phyloP scores from a whole-genome alignment of 2,797 vertebrate genomes.

The Characodon lateralis region DNA sequence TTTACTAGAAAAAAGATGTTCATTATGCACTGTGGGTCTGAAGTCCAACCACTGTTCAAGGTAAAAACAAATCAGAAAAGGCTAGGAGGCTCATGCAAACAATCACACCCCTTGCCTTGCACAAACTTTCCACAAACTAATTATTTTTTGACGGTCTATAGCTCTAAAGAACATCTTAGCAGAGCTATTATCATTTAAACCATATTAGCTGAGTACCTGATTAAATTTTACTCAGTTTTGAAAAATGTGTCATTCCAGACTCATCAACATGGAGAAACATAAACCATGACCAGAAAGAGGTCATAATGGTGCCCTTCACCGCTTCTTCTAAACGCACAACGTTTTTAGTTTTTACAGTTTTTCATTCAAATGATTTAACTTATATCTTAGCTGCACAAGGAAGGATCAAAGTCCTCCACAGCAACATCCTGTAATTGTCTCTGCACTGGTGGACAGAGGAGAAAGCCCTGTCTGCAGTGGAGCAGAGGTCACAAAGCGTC shows the following conservation, averaged over 20 bases:
- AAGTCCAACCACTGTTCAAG: not conserved
- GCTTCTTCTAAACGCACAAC: not conserved
- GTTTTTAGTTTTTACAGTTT: not conserved
- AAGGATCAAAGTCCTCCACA: not conserved
- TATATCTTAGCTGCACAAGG: not conserved
- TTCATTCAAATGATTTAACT: not conserved
- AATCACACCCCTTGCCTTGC: not conserved
- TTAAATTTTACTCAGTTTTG: not conserved
- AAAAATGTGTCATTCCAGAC: not conserved
- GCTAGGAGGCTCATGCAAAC: not conserved
- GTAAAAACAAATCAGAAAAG: not conserved
- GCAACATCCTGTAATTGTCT: not conserved
- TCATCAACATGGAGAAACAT: not conserved
- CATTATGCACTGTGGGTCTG: not conserved
- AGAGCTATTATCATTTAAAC: not conserved
- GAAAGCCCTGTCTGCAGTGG: not conserved
- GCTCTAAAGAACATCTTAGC: not conserved
- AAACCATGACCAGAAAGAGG: not conserved
- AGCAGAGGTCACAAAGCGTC: not conserved
- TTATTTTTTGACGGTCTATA: not conserved
- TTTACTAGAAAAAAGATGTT: not conserved
- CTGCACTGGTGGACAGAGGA: not conserved
- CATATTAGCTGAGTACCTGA: not conserved
- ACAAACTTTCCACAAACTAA: not conserved
- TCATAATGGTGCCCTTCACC: not conserved